Evolutionary conservation across 1,140 invertebrate species (phyloP).

Genomic region (Tetragonula clypearis): DNA sequence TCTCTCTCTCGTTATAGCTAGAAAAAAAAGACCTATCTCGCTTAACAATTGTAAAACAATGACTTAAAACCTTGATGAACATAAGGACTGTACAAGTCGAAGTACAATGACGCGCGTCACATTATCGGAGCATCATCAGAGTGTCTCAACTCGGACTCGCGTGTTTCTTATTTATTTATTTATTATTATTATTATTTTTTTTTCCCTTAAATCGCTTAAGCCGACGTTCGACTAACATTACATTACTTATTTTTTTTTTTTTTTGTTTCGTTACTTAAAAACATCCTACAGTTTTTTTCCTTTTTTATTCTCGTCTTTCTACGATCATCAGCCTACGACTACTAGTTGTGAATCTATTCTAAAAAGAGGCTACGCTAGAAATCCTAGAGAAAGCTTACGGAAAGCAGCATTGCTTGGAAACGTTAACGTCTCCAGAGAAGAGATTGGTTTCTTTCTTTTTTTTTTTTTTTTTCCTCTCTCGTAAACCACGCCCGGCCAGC

Average conservation of each 20-base stretch:
- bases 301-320: conserved; percentile 64
- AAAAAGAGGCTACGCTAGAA: conserved; percentile 71
- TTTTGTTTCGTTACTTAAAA: conserved; percentile 73
- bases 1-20: conserved; percentile 67
- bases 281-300: conserved; percentile 73
- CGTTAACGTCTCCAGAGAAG: conserved; percentile 61
- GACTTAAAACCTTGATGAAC: conserved; percentile 77
- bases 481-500: conserved; percentile 71
- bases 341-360: conserved; percentile 67
- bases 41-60: conserved; percentile 80
- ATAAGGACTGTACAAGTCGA: conserved; percentile 79
- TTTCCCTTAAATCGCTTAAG: conserved; percentile 67
- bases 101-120: conserved; percentile 71
- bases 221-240: conserved; percentile 75
- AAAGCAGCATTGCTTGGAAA: conserved; percentile 76
- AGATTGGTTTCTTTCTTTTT: conserved; percentile 24
- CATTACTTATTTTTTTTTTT: conserved; percentile 26
- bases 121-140: conserved; percentile 61
- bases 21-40: conserved; percentile 69
- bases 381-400: conserved; percentile 76
- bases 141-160: conserved; percentile 62
- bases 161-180: conserved; percentile 8
- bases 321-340: conserved; percentile 62
- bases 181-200: neutral
- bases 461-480: neutral